These are phyloP conservation scores for Hylaeus anthracinus DNA, from an alignment of 1,140 invertebrate genomes.

Conservation along the genomic window DNA sequence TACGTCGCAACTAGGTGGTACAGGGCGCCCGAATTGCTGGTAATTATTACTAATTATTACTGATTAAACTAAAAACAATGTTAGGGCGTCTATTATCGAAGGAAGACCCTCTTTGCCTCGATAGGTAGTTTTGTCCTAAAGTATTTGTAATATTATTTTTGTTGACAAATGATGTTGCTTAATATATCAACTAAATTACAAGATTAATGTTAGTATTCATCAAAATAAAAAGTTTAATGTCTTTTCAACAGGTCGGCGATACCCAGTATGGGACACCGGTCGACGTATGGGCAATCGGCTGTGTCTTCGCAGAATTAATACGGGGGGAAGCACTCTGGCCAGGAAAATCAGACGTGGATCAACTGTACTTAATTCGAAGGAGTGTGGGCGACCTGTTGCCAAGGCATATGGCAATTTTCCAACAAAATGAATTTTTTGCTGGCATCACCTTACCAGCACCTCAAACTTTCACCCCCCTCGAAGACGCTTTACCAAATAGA, in stretches of 20 bases:
- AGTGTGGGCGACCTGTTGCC: slow-evolving; percentile 95
- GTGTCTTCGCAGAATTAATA: slow-evolving; percentile 97
- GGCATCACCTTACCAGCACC: slow-evolving; percentile 96
- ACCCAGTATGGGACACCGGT: slow-evolving; percentile 98
- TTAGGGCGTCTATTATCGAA: too few relatives aligned
- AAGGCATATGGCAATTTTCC: slow-evolving; percentile 97
- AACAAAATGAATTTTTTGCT: slow-evolving; percentile 96
- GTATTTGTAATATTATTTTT: too few relatives aligned
- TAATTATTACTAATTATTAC: slow-evolving; percentile 51
- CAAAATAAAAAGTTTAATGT: background rate
- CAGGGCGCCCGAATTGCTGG: slow-evolving; percentile 95
- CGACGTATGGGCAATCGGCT: slow-evolving; percentile 98
- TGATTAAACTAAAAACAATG: too few relatives aligned
- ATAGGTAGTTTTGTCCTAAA: too few relatives aligned
- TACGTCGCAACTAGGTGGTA: slow-evolving; percentile 99
- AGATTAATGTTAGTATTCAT: too few relatives aligned
- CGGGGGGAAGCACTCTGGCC: slow-evolving; percentile 98
- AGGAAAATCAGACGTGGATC: slow-evolving; percentile 98
- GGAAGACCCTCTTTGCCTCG: too few relatives aligned
- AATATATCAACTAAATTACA: too few relatives aligned
- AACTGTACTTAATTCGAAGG: slow-evolving; percentile 96
- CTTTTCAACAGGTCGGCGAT: slow-evolving; percentile 90
- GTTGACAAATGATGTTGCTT: too few relatives aligned
- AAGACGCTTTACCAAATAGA: slow-evolving; percentile 90
- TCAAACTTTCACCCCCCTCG: slow-evolving; percentile 91